Conservation (phyloP, 2,113 vertebrate genomes). For the rabbit (Oryctolagus cuniculus) region mOryCun1.1 NC_091432.1:54929501-54930000, state of each 20-base stretch:
- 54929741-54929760: neutral
- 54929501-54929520: neutral
- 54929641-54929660: neutral
- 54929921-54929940: neutral
- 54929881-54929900: neutral
- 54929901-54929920: neutral
- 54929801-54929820: neutral
- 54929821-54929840: neutral
- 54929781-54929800: neutral
- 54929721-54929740: neutral
- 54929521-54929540: neutral
- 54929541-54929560: neutral
- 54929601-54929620: neutral
- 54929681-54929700: too few relatives aligned
- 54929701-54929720: neutral
- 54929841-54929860: neutral
- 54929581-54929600: neutral
- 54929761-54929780: neutral
- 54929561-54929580: neutral
- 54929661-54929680: neutral
- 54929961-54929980: neutral
- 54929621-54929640: neutral
- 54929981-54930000: neutral
- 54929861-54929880: neutral
- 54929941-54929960: neutral